phyloP scores from a whole-genome alignment of 2,797 vertebrate genomes.

The Malurus splendens region DNA sequence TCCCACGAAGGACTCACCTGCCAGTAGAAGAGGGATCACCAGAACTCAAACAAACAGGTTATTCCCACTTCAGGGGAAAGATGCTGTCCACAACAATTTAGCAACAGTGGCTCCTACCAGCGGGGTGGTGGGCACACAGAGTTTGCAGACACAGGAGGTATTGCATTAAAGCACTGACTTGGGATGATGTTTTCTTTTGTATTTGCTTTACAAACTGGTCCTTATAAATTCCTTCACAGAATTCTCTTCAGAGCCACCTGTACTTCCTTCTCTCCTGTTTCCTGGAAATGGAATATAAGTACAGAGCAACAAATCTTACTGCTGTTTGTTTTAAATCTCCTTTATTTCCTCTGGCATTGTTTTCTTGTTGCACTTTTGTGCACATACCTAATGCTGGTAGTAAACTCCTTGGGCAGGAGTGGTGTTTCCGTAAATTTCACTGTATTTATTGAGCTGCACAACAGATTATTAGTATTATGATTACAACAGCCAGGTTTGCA shows the following conservation, averaged over 20 bases:
- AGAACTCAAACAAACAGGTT: neutral
- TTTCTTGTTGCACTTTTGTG: neutral
- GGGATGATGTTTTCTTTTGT: neutral
- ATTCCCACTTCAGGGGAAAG: neutral
- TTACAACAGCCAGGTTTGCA: neutral
- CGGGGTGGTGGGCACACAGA: neutral
- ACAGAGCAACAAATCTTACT: neutral
- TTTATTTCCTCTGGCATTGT: neutral
- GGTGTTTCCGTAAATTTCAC: neutral
- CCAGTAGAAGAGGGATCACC: neutral
- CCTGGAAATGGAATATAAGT: neutral
- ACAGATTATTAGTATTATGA: neutral
- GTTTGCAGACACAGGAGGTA: neutral
- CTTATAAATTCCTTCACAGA: neutral
- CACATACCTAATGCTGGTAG: neutral
- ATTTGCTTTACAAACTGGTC: neutral
- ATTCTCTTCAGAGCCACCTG: neutral
- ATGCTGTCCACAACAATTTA: neutral
- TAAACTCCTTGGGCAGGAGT: neutral
- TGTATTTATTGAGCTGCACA: neutral
- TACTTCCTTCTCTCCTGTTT: neutral
- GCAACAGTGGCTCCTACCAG: neutral
- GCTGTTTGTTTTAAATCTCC: neutral
- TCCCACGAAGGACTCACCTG: neutral
- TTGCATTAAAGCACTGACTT: neutral